These are phyloP conservation scores for Lynx canadensis DNA, from an alignment of 2,113 vertebrate species.

Conservation along the genomic window DNA sequence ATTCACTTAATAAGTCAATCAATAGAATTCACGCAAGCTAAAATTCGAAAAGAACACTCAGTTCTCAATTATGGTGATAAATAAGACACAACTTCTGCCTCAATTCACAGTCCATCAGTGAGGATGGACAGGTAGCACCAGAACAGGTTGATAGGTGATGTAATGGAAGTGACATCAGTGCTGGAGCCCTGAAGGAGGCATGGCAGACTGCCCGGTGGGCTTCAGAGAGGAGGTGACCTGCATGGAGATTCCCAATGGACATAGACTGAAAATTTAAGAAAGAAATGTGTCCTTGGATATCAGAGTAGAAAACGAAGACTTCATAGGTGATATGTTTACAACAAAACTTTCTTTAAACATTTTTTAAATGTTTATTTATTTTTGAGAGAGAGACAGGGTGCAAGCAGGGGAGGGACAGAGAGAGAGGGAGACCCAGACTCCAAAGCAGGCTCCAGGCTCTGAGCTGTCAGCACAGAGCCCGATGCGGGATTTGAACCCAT, in stretches of 20 bases:
- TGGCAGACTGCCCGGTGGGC: neutral
- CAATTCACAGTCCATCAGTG: neutral
- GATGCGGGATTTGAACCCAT: too few species aligned
- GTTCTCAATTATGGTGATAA: neutral
- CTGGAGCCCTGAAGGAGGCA: neutral
- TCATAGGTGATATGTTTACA: neutral
- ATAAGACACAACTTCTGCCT: neutral
- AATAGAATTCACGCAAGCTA: neutral
- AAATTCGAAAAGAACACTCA: neutral
- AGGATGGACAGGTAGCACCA: neutral
- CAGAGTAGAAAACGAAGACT: neutral
- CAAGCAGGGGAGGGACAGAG: too few species aligned
- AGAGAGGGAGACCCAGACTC: too few species aligned
- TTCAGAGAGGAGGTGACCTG: neutral
- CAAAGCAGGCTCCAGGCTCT: too few species aligned
- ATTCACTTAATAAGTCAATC: neutral
- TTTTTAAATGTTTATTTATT: too few species aligned
- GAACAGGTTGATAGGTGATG: neutral
- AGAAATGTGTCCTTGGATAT: neutral
- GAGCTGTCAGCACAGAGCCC: too few species aligned
- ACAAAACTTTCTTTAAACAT: neutral
- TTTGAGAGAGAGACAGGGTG: too few species aligned
- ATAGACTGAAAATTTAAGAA: neutral
- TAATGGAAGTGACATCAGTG: neutral
- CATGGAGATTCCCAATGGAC: neutral